A percentile compares a stretch with the other conserved stretches of the same genome.
phyloP scores from a whole-genome alignment of 37 sponge, comb jelly and placozoan genomes.

The Spongilla lacustris region DNA sequence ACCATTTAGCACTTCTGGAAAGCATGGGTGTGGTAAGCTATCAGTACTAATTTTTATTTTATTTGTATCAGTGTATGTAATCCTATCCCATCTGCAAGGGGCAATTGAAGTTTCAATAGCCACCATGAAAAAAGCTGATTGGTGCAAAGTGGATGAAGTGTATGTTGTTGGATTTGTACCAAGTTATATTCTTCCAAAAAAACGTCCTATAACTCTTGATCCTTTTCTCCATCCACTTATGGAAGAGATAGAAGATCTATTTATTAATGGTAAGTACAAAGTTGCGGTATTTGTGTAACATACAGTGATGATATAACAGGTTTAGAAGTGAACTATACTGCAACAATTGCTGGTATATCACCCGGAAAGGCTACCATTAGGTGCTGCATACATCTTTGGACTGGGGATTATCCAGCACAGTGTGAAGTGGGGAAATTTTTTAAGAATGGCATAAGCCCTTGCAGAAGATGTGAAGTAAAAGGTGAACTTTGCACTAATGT shows the following conservation, averaged over 20 bases:
- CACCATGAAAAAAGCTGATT: slow-evolving; percentile 31
- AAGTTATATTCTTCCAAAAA: slow-evolving; percentile 20
- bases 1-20: slow-evolving; percentile 12
- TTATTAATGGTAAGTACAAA: slow-evolving; percentile 22
- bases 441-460: slow-evolving; percentile 9
- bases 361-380: slow-evolving; percentile 17
- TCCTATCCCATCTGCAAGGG: slow-evolving; percentile 7
- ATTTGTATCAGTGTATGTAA: background rate
- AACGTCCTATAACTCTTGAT: background rate
- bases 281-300: too few relatives aligned
- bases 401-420: slow-evolving; percentile 37
- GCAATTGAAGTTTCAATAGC: slow-evolving; percentile 33
- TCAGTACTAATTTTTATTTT: background rate
- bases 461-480: slow-evolving; percentile 5
- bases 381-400: slow-evolving; percentile 19
- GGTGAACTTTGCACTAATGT: background rate
- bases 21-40: slow-evolving; percentile 28
- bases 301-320: background rate
- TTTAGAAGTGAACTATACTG: slow-evolving; percentile 9
- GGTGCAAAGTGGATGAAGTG: slow-evolving; percentile 17
- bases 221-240: slow-evolving; percentile 33
- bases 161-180: slow-evolving; percentile 45
- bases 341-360: slow-evolving; percentile 6
- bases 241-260: slow-evolving; percentile 22
- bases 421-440: slow-evolving; percentile 31